These are phyloP conservation scores for Oryzias javanicus DNA, from an alignment of 2,113 vertebrate species.

Conservation along the genomic window DNA sequence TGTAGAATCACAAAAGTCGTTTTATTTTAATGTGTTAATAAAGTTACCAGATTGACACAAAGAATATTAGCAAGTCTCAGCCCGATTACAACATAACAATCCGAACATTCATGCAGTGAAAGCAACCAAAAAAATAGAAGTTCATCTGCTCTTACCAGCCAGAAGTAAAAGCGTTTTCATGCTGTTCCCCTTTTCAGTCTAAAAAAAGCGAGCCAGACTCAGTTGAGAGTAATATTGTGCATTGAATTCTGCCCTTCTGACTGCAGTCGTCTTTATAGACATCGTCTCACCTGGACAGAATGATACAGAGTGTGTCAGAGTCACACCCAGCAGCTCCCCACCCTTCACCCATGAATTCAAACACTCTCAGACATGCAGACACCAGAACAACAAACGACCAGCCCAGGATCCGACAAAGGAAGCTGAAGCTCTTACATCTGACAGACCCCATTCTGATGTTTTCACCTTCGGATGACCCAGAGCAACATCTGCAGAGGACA, in stretches of 20 bases:
- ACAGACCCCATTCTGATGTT: background rate
- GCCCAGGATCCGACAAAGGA: background rate
- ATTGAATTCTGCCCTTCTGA: background rate
- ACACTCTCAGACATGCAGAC: background rate
- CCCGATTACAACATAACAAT: too few species aligned
- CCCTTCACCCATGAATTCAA: slow-evolving; percentile 58
- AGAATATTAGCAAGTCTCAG: too few species aligned
- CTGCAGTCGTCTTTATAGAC: slow-evolving; percentile 71
- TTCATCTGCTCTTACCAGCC: slow-evolving; percentile 60
- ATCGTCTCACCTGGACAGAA: slow-evolving; percentile 76
- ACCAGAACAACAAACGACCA: background rate
- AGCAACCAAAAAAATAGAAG: background rate
- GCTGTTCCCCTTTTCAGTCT: slow-evolving; percentile 15
- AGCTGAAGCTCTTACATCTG: background rate
- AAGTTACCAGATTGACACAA: too few species aligned
- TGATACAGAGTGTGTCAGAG: slow-evolving; percentile 83
- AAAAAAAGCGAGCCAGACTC: background rate
- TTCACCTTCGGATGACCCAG: background rate
- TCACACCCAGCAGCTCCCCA: slow-evolving; percentile 78
- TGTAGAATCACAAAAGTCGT: too few species aligned
- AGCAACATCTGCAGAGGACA: too few species aligned
- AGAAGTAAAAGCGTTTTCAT: slow-evolving; percentile 63
- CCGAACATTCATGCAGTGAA: background rate
- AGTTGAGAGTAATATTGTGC: background rate
- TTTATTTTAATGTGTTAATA: too few species aligned